Percentiles rank a stretch among this genome's conserved stretches.
Evolutionary conservation across 1,140 invertebrate genomes (phyloP).

Genomic region (Ostrea denselamellosa): DNA sequence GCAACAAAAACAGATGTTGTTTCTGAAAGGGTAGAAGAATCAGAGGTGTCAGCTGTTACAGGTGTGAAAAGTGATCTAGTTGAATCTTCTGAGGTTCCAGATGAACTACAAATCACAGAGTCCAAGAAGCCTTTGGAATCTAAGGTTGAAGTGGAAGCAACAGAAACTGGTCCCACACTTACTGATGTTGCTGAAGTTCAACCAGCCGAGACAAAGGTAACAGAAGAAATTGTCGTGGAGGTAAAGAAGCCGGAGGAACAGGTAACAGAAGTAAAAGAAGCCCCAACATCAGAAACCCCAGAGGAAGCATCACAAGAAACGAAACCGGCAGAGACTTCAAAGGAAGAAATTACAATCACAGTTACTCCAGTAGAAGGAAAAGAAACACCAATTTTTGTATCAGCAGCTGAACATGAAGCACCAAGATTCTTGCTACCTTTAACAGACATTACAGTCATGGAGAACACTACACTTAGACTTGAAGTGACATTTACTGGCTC

Average conservation of each 20-base stretch:
- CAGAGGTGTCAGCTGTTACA: constrained; percentile 17
- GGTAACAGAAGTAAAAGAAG: constrained; percentile 51
- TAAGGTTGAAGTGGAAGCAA: constrained; percentile 54
- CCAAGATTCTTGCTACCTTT: constrained; percentile 73
- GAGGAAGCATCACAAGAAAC: constrained; percentile 40
- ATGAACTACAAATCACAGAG: constrained; percentile 58
- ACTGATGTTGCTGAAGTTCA: constrained; percentile 51
- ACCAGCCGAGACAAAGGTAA: constrained; percentile 57
- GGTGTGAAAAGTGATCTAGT: constrained; percentile 15
- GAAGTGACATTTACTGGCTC: constrained; percentile 71
- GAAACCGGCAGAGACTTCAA: constrained; percentile 60
- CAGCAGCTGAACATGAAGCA: constrained; percentile 62
- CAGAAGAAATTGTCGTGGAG: constrained; percentile 51
- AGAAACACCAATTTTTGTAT: constrained; percentile 40
- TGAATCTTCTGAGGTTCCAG: constrained; percentile 54
- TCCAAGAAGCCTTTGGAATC: constrained; percentile 61
- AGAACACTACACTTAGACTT: constrained; percentile 67
- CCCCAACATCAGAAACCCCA: neutral
- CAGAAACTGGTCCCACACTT: constrained; percentile 35
- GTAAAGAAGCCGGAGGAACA: constrained; percentile 54
- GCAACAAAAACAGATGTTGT: neutral
- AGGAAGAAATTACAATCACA: constrained; percentile 58
- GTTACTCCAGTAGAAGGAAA: constrained; percentile 55
- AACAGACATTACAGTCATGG: constrained; percentile 72
- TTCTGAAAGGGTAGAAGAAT: constrained; percentile 15